Evolutionary conservation across 1,140 invertebrate species (phyloP), one percentile per base, ranked within the genome.

Genomic region (Bombus confusus): DNA sequence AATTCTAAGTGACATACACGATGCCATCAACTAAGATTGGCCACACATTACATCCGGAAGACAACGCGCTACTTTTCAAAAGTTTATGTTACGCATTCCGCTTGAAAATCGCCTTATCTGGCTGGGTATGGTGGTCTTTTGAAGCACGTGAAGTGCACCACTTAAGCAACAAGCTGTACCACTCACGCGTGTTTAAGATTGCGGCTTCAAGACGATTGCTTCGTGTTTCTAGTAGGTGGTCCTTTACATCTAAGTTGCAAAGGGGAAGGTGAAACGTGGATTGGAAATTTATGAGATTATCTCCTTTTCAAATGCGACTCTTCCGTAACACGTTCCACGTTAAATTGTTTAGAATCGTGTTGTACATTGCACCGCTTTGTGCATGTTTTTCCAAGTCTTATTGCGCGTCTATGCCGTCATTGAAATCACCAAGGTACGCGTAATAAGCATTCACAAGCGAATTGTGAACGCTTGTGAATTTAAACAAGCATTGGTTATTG

Each of bases 161-260:
- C 80, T 83, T 83, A 83, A 75, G 72, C 34, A n/a, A 41, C 71
- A 34, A n/a, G 52, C 34, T 47, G 62, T 39, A 71, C 43, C 31
- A 41, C 31, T n/a, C 22, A 25, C 31, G 25, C 66, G 68, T 28
- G 79, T 34, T n/a, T 34, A 47, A 80, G 78, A 80, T 80, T 62
- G 28, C 68, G 34, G 71, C 62, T 8, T 37, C 37, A 18, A 64
- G 47, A 47, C 22, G 41, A 34, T n/a, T 37, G 39, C 3, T 13
- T 28, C 28, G 52, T 31, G 6, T 62, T 81, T 87, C 22, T 41
- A 34, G 74, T 81, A 81, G 66, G 78, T 90, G 74, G 84, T 88
- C 79, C 62, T 57, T 22, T 28, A 8, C 37, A 2, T 66, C 47
- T 18, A 15, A n/a, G 37, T 34, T 25, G 10, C 22, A 69, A 2